These are phyloP conservation scores for Chrysolina americana DNA, from an alignment of 2,888 invertebrate species.

Conservation along the genomic window DNA sequence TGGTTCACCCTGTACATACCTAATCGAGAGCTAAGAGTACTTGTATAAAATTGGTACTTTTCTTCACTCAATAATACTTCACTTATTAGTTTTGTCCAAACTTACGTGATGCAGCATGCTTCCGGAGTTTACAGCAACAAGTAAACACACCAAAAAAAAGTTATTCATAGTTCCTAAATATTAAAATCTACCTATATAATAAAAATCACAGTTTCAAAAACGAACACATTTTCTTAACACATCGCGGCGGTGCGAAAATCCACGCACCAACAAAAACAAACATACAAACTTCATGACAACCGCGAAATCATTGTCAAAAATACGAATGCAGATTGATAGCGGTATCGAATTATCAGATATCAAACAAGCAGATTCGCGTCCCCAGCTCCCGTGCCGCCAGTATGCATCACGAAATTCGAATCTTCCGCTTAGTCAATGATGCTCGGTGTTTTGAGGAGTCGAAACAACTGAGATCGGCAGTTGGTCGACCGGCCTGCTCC, in stretches of 20 bases:
- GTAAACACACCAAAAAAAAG: constrained; percentile 44
- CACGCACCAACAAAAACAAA: not conserved
- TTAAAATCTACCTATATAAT: not conserved
- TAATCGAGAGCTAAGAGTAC: no score
- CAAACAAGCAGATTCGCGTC: constrained; percentile 2
- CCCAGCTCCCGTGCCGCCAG: not conserved
- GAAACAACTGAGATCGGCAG: constrained; percentile 35
- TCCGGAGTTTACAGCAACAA: constrained; percentile 46
- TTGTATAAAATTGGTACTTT: no score
- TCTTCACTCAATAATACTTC: no score
- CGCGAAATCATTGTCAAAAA: not conserved
- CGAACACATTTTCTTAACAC: not conserved
- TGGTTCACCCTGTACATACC: no score
- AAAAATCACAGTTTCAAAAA: constrained; percentile 26
- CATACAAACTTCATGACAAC: not conserved
- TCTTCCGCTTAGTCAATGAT: constrained; percentile 10
- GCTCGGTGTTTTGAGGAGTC: constrained; percentile 36
- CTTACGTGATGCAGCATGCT: constrained; percentile 49
- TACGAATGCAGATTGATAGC: constrained; percentile 5
- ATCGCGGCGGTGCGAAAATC: constrained; percentile 2
- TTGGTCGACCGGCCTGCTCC: constrained; percentile 31
- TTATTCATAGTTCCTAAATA: constrained; percentile 44
- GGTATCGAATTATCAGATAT: constrained; percentile 12
- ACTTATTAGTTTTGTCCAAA: not conserved
- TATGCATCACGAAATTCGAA: constrained; percentile 12